Evolutionary conservation across 2,797 vertebrate genomes (phyloP).

Genomic region (Tokudaia muenninki): DNA sequence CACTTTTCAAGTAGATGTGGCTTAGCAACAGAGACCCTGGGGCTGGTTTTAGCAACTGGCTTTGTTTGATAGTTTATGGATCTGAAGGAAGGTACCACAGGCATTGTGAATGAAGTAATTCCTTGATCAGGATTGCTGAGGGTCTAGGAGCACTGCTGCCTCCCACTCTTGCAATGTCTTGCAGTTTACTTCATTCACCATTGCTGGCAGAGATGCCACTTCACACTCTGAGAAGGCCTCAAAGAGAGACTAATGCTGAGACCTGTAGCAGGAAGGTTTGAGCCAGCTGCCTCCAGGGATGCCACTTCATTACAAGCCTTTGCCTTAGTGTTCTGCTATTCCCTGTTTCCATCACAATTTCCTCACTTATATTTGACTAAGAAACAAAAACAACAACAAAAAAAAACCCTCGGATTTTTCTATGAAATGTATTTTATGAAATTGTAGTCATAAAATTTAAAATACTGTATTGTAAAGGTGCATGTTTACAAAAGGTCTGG

Average conservation of each 20-base stretch:
- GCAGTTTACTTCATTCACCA: rapidly evolving
- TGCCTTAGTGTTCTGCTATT: no score
- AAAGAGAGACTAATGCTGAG: background rate
- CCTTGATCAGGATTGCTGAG: background rate
- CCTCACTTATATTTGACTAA: background rate
- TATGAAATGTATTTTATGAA: background rate
- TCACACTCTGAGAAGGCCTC: background rate
- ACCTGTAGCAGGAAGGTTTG: background rate
- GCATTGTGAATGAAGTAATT: background rate
- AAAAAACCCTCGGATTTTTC: background rate
- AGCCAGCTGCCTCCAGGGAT: background rate
- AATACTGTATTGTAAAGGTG: background rate
- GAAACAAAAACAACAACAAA: background rate
- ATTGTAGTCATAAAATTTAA: background rate
- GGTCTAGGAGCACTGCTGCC: background rate
- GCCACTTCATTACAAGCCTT: background rate
- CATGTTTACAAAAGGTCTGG: background rate
- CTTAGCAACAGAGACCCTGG: no score
- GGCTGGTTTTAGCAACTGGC: background rate
- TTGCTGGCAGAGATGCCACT: background rate
- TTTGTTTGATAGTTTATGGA: background rate
- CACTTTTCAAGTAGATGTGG: no score
- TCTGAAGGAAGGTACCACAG: background rate
- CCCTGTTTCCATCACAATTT: background rate
- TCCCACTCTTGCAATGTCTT: rapidly evolving